Evolutionary conservation across 2,888 invertebrate species (phyloP), one percentile per base, ranked within the genome.

Genomic region (Leptopilina myrica): DNA sequence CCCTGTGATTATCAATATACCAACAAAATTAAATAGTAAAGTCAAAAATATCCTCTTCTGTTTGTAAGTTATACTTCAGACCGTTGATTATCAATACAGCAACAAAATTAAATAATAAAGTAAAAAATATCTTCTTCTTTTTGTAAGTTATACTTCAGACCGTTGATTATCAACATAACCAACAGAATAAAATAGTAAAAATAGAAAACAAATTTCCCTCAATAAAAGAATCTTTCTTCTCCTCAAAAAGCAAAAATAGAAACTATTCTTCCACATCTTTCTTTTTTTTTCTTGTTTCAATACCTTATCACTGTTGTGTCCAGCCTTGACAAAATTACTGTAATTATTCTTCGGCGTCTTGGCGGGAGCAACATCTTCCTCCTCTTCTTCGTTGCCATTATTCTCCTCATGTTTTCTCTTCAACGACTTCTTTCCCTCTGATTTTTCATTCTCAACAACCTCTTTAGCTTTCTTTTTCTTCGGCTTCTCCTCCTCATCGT

Each of bases 271-370:
- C 3, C 20, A 26, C 5, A 8, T 15, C 20, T 5, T 2, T 14
- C 43, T 69, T 64, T 56, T 33, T 2, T 33, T 33, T 20, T 33
- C 2, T 3, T 3, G 3, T 33, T 33, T 33, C 33, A 33, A 79
- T 85, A 90, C 90, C 89, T 90, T 91, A 65, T 90, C 88, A 53
- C 87, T 92, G 65, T 90, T 90, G 66, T 89, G 91, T 79, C 92
- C 92, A 11, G 93, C 94, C 92, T 95, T 96, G 0, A 95, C 95
- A 89, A 96, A 96, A 88, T 96, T 96, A 82, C 87, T 93, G 89
- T 96, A 96, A 76, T 90, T 89, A 76, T 85, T 86, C 80, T 89
- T 88, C 46, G 86, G 87, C 46, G 83, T 81, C 82, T 89, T 88
- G 15, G 86, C 82, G 11, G 88, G 83, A 67, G 88, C 83, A 64